Evolutionary conservation across 2,888 invertebrate species (phyloP), one percentile per base, ranked within the genome.

Genomic region (Dioctria linearis): DNA sequence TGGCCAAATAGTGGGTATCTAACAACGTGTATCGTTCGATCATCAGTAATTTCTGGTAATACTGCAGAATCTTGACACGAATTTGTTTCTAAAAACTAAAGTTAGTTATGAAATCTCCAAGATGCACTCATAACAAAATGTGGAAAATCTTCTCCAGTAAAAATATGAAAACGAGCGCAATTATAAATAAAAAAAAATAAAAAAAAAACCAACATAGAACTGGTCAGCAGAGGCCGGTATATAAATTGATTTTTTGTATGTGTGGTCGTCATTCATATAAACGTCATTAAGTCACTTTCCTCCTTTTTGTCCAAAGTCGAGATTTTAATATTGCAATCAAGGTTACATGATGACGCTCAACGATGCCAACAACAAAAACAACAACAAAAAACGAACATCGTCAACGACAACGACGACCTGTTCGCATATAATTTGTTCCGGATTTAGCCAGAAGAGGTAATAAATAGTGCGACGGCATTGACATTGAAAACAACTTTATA

Each of bases 401-500:
- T 46, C 49, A 5, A 46, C 49, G 9, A 6, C 49, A 5, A 46
- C 49, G 9, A 5, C 9, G 9, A 46, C 9, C 49, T 6, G 49
- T 9, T 46, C 49, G n/a, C n/a, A 6, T 25, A 61, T 46, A 59
- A 13, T 61, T 25, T 25, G 43, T 42, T 13, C 42, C 54, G 54
- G 66, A 61, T 6, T 61, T 43, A 25, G 46, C 61, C 61, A 46
- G 25, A 42, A 25, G 25, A 25, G 25, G 25, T 25, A 25, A 42
- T 13, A 51, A 51, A 78, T 78, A 40, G 40, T 43, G 25, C 2
- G 54, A 57, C 69, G 69, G 39, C 79, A 69, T 25, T 79, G 79
- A 69, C 79, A 79, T 67, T 79, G 79, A 69, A 79, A 79, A 65
- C 42, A 25, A 25, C 25, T 25, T n/a, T 25, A 25, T 25, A 25